These are phyloP conservation scores for Atrichornis clamosus DNA, from an alignment of 2,113 vertebrate genomes.

Conservation along the genomic window DNA sequence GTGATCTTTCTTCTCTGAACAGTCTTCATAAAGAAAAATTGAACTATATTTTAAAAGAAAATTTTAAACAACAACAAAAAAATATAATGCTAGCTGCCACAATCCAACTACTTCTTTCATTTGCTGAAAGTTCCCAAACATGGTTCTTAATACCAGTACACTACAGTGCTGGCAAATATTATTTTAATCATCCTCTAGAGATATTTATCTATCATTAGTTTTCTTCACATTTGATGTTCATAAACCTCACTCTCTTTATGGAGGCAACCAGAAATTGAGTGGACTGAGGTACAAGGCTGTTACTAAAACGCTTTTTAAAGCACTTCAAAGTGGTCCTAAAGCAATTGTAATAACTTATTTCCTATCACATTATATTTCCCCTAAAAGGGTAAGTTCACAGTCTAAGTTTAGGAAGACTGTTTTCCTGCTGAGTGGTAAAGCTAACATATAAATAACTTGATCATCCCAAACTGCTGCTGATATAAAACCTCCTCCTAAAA, in stretches of 20 bases:
- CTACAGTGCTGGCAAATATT: not conserved
- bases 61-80: not conserved
- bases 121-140: not conserved
- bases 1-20: not conserved
- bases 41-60: not conserved
- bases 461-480: not conserved
- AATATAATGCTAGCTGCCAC: not conserved
- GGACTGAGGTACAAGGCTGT: not conserved
- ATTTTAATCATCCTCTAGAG: not conserved
- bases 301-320: not conserved
- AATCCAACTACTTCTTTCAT: not conserved
- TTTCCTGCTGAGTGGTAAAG: not conserved
- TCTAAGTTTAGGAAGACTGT: not conserved
- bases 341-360: not conserved
- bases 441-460: conserved; percentile 5
- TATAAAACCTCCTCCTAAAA: conserved; percentile 11
- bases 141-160: not conserved
- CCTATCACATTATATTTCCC: not conserved
- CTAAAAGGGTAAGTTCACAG: not conserved
- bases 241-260: not conserved
- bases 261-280: not conserved
- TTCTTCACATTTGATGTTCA: not conserved
- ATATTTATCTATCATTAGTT: not conserved
- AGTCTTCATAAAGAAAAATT: not conserved
- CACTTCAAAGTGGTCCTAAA: not conserved